Evolutionary conservation across 2,888 invertebrate species (phyloP).

Genomic region (Leptogaster cylindrica): DNA sequence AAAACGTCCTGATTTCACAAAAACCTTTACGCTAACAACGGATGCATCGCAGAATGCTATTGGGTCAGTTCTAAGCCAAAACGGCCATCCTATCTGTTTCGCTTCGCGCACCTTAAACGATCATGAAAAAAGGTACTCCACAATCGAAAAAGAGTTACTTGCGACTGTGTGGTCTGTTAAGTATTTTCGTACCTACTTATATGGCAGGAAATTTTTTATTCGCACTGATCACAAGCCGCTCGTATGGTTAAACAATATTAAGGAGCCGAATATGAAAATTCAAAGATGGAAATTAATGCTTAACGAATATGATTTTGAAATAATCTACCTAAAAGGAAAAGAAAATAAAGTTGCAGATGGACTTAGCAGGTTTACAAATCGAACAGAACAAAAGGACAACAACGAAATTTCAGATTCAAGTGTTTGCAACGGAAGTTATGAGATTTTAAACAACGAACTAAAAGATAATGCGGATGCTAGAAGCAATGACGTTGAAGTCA

Average conservation of each 20-base stretch:
- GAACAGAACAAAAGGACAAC: background rate
- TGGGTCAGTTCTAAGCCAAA: conserved; percentile 50
- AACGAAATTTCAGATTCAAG: too few relatives aligned
- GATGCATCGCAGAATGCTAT: conserved; percentile 52
- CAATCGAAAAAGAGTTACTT: conserved; percentile 38
- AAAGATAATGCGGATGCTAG: background rate
- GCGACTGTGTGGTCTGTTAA: background rate
- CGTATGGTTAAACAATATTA: background rate
- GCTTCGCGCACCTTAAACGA: conserved; percentile 2
- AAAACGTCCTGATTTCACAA: conserved; percentile 55
- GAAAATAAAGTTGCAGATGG: conserved; percentile 21
- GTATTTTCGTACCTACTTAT: background rate
- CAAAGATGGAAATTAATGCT: background rate
- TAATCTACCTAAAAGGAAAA: conserved; percentile 2
- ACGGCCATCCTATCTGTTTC: conserved; percentile 49
- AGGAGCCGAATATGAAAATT: background rate
- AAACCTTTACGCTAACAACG: conserved; percentile 52
- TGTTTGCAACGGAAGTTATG: background rate
- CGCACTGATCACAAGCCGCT: background rate
- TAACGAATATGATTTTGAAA: conserved; percentile 10
- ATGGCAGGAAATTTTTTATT: background rate
- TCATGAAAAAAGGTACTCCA: conserved; percentile 49
- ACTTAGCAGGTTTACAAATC: conserved; percentile 18
- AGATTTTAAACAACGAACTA: conserved; percentile 28
- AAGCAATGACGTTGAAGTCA: conserved; percentile 9